Base-by-base conservation (phyloP, 2,888 invertebrate species). In the Trypoxylon attenuatum region DNA sequence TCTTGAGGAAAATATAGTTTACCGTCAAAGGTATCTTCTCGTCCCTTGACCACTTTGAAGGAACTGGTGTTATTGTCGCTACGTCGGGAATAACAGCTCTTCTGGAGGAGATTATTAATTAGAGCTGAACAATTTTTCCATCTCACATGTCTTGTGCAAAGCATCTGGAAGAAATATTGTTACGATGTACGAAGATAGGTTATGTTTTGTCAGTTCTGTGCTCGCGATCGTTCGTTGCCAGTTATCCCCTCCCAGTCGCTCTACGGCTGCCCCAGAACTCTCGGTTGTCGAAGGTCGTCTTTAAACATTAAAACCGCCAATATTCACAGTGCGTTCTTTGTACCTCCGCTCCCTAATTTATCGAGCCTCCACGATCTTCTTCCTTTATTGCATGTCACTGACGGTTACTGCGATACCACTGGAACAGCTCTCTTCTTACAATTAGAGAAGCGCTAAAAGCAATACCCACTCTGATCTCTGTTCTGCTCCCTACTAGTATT, bases 41-140 rank as follows among this genome's bases (percentile, higher is more conserved):
- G 76, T 10, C 82, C 61, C 38, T 83, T 82, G 13, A 84, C 64
- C n/a, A 81, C 53, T 43, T 79, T 84, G 63, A 83, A 85, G 3
- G 84, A 71, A 57, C 71, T 79, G 0, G 78, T 84, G 46, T 77
- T 85, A 52, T 83, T 80, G 13, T 84, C 82, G 52, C 82, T 85
- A 5, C 84, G 80, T 59, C 86, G 78, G 2, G 85, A 86, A 68
- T 85, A 86, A 52, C 72, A 73, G 1, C 73, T 80, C 58, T 76
- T 82, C 45, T 76, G 65, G 33, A 84, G 45, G 5, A 80, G 42
- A n/a, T n/a, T n/a, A 60, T 76, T 81, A 43, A 79, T 64, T 43
- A 80, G 65, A 49, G 60, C 71, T 47, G 65, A 63, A 50, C 69
- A 62, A 74, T 79, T 81, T 71, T 71, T 73, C 63, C 63, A 78